Base-by-base conservation (phyloP, 2,797 vertebrate genomes). In the Huso huso region DNA sequence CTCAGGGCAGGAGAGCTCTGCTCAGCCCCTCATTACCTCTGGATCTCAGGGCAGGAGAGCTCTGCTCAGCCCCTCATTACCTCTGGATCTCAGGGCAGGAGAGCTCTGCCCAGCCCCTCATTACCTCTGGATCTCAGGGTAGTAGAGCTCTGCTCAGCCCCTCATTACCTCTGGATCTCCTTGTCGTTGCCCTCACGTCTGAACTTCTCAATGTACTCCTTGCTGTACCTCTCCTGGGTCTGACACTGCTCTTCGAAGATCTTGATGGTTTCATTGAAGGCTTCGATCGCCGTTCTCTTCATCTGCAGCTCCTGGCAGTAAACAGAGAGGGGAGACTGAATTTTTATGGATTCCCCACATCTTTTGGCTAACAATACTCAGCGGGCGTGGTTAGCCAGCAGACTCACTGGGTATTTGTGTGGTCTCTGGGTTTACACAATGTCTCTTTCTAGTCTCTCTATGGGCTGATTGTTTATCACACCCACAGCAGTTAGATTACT, bases 211-310 rank as follows among this genome's bases (percentile, higher is more conserved):
- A 96, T 88, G 72, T 93, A 94, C 61, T 95, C 93, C 79, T 93
- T 93, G 89, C 93, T 94, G 82, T 91, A 94, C 23, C 90, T 90
- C 75, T 95, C 94, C 71, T 95, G 93, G 0, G 91, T 95, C 83
- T 94, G 93, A 72, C 93, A 93, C 76, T 97, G 93, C 72, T 97
- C 94, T 49, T 95, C 95, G 1, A 97, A 97, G 81, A 97, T 95
- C 78, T 94, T 93, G 79, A 97, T 95, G 1, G 93, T 95, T 78
- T 96, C 93, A 0, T 91, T 92, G 81, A 97, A 97, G 68, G 94
- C 95, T 72, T 96, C 94, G 0, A 96, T 93, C 0, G 95, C 95
- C 0, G 93, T 97, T 61, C 88, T 87, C 72, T 95, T 96, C 89
- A 94, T 94, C 76, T 95, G 94, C 64, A 95, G 81, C 74, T 96